phyloP scores from a whole-genome alignment of 2,888 invertebrate genomes.

The Nomada goodeniana region DNA sequence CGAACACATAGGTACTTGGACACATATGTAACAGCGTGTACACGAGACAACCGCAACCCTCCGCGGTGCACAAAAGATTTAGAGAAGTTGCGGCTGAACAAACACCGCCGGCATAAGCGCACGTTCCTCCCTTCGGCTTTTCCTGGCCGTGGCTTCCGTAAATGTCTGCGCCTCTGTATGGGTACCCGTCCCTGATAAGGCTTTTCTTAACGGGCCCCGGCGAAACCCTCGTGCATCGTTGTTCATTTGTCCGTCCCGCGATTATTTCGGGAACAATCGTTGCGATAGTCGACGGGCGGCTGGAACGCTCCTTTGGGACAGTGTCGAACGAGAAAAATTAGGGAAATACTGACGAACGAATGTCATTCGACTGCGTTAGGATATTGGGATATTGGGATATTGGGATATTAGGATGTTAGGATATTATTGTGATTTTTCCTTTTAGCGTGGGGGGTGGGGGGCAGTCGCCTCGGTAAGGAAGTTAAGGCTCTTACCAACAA shows the following conservation, averaged over 20 bases:
- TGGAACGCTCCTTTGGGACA: neutral
- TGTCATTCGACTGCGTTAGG: too few species aligned
- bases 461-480: too few species aligned
- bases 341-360: too few species aligned
- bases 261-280: slow-evolving; percentile 20
- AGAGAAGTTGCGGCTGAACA: slow-evolving; percentile 84
- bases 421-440: too few species aligned
- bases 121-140: slow-evolving; percentile 74
- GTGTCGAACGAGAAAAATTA: neutral
- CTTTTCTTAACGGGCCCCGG: slow-evolving; percentile 46
- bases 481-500: too few species aligned
- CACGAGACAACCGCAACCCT: slow-evolving; percentile 73
- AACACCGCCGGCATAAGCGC: slow-evolving; percentile 79
- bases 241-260: slow-evolving; percentile 5
- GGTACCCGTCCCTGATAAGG: slow-evolving; percentile 49
- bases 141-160: slow-evolving; percentile 56
- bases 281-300: neutral
- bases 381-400: too few species aligned
- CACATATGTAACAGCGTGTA: slow-evolving; percentile 67
- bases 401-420: too few species aligned
- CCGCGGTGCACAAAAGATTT: slow-evolving; percentile 81
- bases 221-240: slow-evolving; percentile 6
- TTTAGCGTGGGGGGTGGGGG: too few species aligned
- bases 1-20: slow-evolving; percentile 54
- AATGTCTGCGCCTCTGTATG: slow-evolving; percentile 48